Evolutionary conservation across 2,797 vertebrate species (phyloP), one percentile per base, ranked within the genome.

Genomic region (Peromyscus attwateri): DNA sequence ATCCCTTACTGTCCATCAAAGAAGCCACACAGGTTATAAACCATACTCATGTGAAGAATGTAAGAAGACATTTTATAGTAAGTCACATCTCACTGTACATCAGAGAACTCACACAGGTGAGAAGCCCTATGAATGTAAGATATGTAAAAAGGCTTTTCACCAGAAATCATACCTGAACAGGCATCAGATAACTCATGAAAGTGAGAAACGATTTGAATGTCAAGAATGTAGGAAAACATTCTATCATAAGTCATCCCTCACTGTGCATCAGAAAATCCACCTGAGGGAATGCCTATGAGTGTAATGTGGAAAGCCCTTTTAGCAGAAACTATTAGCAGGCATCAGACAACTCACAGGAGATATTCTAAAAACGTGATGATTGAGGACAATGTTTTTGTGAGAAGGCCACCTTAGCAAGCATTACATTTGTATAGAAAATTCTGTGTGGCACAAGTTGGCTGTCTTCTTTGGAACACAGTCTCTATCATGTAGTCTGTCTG

Each of bases 131-230:
- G 83, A 87, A 8, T 95, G 94, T 29, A 37, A 81, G 13, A 31
- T 87, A 2, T 95, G 94, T 64, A 43, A n/a, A 19, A 95, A 92
- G 52, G 84, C 94, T 31, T 95, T 95, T 75, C 76, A 95, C n/a
- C 94, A 92, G 75, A 95, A 95, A n/a, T 95, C 94, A 11, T 87
- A 87, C n/a, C 94, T 95, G 29, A 95, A 71, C 66, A 73, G 94
- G 76, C 94, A 95, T 66, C 89, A 87, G 83, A 4, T 87, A 21
- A 92, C 89, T 40, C 94, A 95, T 27, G 89, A 75, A 52, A 81
- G 16, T 23, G 83, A 95, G 57, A 95, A 95, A 43, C 66, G 8
- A 16, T 95, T 87, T 46, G 55, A 92, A 66, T 95, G 94, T 66
- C 60, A 66, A 43, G 83, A 95, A 43, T 95, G 94, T 43, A 87